Conservation (phyloP, 1,140 invertebrate species). For the Epicauta chinensis region DNA sequence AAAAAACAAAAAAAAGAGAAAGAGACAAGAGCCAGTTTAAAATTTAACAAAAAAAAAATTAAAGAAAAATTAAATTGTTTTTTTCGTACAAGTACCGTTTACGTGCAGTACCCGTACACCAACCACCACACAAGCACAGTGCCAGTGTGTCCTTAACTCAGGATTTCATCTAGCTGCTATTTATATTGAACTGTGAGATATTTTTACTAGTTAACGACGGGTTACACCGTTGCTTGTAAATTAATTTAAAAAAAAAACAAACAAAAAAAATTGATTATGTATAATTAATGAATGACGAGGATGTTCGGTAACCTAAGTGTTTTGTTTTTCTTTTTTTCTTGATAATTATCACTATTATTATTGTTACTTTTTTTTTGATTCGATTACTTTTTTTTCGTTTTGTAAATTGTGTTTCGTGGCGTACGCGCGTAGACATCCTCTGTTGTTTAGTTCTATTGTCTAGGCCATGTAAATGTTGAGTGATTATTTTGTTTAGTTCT, state of each 20-base stretch:
- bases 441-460: slow-evolving; percentile 38
- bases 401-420: slow-evolving; percentile 35
- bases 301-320: slow-evolving; percentile 34
- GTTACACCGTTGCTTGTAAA: slow-evolving; percentile 31
- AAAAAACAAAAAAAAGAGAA: slow-evolving; percentile 11
- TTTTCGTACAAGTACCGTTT: neutral
- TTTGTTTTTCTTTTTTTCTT: slow-evolving; percentile 29
- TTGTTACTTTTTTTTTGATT: slow-evolving; percentile 27
- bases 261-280: slow-evolving; percentile 13
- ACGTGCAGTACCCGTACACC: slow-evolving; percentile 19
- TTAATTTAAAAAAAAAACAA: slow-evolving; percentile 25
- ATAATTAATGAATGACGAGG: slow-evolving; percentile 32
- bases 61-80: slow-evolving; percentile 4
- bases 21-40: neutral
- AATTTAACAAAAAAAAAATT: neutral
- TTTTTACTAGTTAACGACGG: slow-evolving; percentile 41
- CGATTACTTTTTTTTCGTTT: slow-evolving; percentile 15
- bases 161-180: slow-evolving; percentile 40
- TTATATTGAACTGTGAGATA: slow-evolving; percentile 42
- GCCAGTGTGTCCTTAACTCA: slow-evolving; percentile 38
- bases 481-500: slow-evolving; percentile 37
- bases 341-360: slow-evolving; percentile 13
- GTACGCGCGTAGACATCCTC: slow-evolving; percentile 39
- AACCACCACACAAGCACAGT: slow-evolving; percentile 23
- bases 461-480: slow-evolving; percentile 40